Base-by-base conservation (phyloP, 1,140 invertebrate species). In the Drosophila yakuba region DNA sequence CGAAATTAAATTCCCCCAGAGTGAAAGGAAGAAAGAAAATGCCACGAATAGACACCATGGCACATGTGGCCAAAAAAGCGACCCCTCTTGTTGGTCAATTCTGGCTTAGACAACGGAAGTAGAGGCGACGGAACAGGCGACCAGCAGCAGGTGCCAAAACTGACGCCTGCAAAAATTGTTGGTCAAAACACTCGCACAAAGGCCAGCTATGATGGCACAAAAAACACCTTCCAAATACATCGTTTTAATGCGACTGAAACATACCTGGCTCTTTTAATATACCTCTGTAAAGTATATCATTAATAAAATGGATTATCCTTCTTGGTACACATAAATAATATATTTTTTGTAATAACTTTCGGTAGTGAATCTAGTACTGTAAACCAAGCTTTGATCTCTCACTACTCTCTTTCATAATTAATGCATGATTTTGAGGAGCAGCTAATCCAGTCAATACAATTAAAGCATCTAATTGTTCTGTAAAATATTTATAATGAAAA, bases 61-160 rank as follows among this genome's bases (percentile, higher is more conserved):
- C 58, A 78, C 54, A 79, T 54, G 66, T 66, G 64, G 38, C 64
- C 39, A 20, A 15, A 41, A 58, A 63, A 59, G 12, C 35, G 52
- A 58, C 15, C 39, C 41, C 54, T 62, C 66, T 39, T 61, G 44
- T 45, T 59, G 60, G 69, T 56, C 76, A 54, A 51, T 79, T 85
- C 64, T 56, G 63, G 67, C 54, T 88, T 78, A 82, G 68, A 60
- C 55, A 56, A 45, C 61, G 74, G 63, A 80, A 81, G 68, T 58
- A 41, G 59, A 77, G 78, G 20, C 20, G 20, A 20, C 20, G 20
- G 75, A 88, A 76, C 66, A 71, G 84, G 51, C 64, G 60, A 78
- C 59, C 83, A 86, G 76, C 83, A 86, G 76, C 83, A 88, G 83
- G 83, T 88, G 83, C 75, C 71, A 88, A 71, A 88, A 50, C 83